These are phyloP conservation scores for Neogobius melanostomus DNA, from an alignment of 2,113 vertebrate genomes.

Conservation along the genomic window DNA sequence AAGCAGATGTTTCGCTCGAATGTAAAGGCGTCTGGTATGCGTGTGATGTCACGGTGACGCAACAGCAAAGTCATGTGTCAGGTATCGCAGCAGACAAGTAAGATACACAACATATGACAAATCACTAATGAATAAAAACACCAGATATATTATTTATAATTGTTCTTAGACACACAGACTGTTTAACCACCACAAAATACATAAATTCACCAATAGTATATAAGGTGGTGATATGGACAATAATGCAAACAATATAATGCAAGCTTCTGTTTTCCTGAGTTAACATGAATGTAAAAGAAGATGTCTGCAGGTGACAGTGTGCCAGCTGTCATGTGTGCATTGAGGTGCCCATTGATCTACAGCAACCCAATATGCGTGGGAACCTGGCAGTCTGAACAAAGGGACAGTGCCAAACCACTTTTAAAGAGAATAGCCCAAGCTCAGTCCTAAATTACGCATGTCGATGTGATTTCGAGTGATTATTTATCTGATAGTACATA, in stretches of 20 bases:
- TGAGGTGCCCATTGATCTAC: constrained; percentile 23
- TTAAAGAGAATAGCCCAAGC: constrained; percentile 33
- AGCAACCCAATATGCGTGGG: constrained; percentile 57
- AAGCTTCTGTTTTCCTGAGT: background rate
- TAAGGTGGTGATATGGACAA: background rate
- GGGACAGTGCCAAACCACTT: constrained; percentile 50
- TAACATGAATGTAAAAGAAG: background rate
- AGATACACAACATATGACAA: too few relatives aligned
- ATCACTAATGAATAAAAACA: too few relatives aligned
- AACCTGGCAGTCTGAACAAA: constrained; percentile 52
- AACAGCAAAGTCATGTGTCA: background rate
- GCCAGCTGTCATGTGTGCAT: constrained; percentile 15
- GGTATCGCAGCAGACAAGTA: too few relatives aligned
- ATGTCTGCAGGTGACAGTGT: constrained; percentile 16
- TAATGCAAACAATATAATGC: too few relatives aligned
- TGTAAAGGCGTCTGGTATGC: constrained; percentile 1
- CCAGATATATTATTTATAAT: too few relatives aligned
- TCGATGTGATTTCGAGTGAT: too few relatives aligned
- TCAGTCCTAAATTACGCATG: constrained; percentile 29
- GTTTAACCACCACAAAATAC: too few relatives aligned
- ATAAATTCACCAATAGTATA: background rate
- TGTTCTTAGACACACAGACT: too few relatives aligned
- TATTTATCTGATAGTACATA: too few relatives aligned
- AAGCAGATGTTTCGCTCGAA: background rate
- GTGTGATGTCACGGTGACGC: background rate